Evolutionary conservation across 2,113 vertebrate species (phyloP).

Genomic region (Rhinogobius similis): DNA sequence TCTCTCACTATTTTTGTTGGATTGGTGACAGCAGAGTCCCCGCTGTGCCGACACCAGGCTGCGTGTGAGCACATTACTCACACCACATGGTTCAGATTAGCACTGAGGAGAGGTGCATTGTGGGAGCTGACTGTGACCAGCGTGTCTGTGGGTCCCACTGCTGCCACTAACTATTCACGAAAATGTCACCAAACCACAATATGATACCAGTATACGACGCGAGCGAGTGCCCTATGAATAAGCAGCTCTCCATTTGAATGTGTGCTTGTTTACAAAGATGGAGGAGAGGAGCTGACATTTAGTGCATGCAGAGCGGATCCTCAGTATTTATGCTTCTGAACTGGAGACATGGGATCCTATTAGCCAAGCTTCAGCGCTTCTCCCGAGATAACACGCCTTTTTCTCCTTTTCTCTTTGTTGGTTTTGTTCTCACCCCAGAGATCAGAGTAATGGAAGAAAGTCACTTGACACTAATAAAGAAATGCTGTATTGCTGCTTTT

Average conservation of each 20-base stretch:
- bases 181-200: conserved; percentile 36
- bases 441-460: conserved; percentile 43
- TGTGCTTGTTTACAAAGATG: conserved; percentile 55
- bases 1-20: background rate
- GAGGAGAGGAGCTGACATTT: conserved; percentile 57
- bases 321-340: conserved; percentile 40
- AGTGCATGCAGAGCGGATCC: conserved; percentile 53
- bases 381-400: conserved; percentile 36
- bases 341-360: conserved; percentile 58
- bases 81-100: conserved; percentile 13
- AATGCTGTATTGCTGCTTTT: conserved; percentile 26
- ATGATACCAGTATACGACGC: conserved; percentile 8
- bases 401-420: conserved; percentile 41
- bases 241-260: conserved; percentile 31
- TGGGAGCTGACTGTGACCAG: conserved; percentile 16
- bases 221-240: conserved; percentile 44
- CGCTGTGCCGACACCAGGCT: background rate
- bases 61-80: background rate
- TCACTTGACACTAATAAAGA: conserved; percentile 27
- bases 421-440: conserved; percentile 40
- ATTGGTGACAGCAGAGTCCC: background rate
- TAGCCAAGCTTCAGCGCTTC: conserved; percentile 50
- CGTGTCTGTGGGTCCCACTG: conserved; percentile 13
- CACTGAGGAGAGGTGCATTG: conserved; percentile 16
- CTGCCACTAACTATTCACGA: conserved; percentile 23